These are phyloP conservation scores for Trichonephila inaurata DNA, from an alignment of 1,140 invertebrate species.

Conservation along the genomic window DNA sequence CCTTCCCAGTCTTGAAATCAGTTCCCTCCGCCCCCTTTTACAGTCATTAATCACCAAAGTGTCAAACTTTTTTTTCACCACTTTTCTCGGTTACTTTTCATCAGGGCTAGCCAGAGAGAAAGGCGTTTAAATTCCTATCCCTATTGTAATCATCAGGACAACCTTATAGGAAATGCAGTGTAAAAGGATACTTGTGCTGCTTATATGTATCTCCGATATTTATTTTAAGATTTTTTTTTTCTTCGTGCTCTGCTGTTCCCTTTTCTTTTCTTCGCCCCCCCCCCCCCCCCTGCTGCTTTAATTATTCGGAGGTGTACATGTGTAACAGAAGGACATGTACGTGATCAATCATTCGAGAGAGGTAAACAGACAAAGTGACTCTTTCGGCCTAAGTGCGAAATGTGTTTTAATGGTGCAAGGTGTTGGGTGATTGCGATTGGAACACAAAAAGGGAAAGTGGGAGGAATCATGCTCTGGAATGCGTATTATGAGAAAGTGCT, in stretches of 20 bases:
- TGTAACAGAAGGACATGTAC: constrained; percentile 58
- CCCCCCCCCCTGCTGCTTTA: constrained; percentile 36
- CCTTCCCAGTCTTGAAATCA: neutral
- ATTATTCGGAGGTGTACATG: constrained; percentile 72
- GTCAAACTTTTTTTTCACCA: constrained; percentile 69
- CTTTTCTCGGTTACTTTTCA: constrained; percentile 25
- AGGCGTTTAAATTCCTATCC: constrained; percentile 76
- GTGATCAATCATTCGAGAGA: constrained; percentile 73
- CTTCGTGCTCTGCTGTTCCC: constrained; percentile 1
- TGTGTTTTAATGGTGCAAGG: constrained; percentile 51
- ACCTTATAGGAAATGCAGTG: constrained; percentile 68
- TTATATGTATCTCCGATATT: constrained; percentile 68
- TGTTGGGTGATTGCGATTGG: constrained; percentile 42
- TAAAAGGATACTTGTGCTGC: constrained; percentile 58
- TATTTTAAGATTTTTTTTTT: constrained; percentile 56
- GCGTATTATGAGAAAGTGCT: no score
- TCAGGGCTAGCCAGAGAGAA: constrained; percentile 1
- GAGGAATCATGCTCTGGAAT: no score
- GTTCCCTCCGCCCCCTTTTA: constrained; percentile 42
- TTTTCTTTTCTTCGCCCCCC: neutral
- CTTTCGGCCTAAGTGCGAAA: constrained; percentile 25
- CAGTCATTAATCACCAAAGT: constrained; percentile 74
- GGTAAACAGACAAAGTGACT: constrained; percentile 61
- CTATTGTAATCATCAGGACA: constrained; percentile 71
- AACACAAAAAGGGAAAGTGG: no score